A percentile compares a stretch with the other conserved stretches of the same genome.
Evolutionary conservation across 2,888 invertebrate species (phyloP).

Genomic region (Volucella zonaria): DNA sequence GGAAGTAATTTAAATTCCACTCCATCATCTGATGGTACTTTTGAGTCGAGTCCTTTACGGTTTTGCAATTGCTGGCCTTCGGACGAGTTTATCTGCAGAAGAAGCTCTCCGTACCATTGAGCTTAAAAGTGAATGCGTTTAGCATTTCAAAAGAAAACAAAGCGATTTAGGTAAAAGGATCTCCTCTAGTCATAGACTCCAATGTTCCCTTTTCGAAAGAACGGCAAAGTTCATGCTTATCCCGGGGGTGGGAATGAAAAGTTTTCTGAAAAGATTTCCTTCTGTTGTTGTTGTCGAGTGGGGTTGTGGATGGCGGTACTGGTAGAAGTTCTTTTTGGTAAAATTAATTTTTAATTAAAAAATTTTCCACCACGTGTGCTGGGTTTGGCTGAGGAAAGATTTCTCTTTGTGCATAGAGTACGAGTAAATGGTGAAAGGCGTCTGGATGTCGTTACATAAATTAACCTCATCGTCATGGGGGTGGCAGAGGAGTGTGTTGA

Average conservation of each 20-base stretch:
- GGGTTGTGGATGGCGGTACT: slow-evolving; percentile 19
- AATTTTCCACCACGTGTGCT: slow-evolving; percentile 58
- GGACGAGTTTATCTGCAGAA: slow-evolving; percentile 18
- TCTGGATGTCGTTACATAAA: slow-evolving; percentile 65
- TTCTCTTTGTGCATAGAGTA: slow-evolving; percentile 32
- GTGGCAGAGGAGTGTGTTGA: neutral
- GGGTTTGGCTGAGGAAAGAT: slow-evolving; percentile 19
- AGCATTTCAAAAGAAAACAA: slow-evolving; percentile 71
- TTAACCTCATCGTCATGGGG: slow-evolving; percentile 53
- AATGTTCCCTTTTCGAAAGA: neutral
- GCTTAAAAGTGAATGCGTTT: slow-evolving; percentile 67
- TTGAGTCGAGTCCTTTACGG: slow-evolving; percentile 9
- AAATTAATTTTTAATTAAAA: slow-evolving; percentile 73
- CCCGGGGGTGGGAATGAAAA: slow-evolving; percentile 22
- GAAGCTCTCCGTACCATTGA: slow-evolving; percentile 24
- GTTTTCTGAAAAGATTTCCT: slow-evolving; percentile 41
- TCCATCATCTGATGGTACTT: slow-evolving; percentile 32
- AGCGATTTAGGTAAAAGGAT: slow-evolving; percentile 33
- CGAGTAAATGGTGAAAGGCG: slow-evolving; percentile 21
- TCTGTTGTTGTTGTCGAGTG: neutral
- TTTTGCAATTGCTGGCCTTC: slow-evolving; percentile 21
- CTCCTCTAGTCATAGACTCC: slow-evolving; percentile 3
- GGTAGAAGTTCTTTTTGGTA: slow-evolving; percentile 42
- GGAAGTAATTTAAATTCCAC: slow-evolving; percentile 64
- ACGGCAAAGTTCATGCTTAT: neutral